Evolutionary conservation across 2,113 vertebrate genomes (phyloP).

Genomic region (Columba janthina): DNA sequence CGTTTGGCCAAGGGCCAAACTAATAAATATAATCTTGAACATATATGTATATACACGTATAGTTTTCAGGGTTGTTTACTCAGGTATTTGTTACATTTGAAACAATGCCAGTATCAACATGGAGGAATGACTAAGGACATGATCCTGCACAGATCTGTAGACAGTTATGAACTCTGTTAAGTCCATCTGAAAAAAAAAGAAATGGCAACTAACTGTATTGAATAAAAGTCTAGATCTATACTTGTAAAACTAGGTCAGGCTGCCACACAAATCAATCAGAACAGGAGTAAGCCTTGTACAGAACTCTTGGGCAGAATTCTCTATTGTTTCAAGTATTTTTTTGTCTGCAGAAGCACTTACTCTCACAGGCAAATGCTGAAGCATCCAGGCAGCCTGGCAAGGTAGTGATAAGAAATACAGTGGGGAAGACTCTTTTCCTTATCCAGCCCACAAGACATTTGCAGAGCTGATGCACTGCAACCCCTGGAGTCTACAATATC

Average conservation of each 20-base stretch:
- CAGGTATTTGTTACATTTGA: conserved; percentile 14
- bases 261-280: background rate
- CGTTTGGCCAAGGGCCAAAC: background rate
- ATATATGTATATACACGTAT: background rate
- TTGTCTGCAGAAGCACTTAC: background rate
- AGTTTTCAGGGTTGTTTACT: conserved; percentile 5
- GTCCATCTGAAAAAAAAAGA: conserved; percentile 5
- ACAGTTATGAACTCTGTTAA: background rate
- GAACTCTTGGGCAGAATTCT: background rate
- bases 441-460: background rate
- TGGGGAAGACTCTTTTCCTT: background rate
- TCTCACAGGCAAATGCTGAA: background rate
- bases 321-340: background rate
- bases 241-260: conserved; percentile 15
- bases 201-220: conserved; percentile 11
- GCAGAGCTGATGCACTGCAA: background rate
- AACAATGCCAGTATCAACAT: background rate
- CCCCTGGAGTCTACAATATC: background rate
- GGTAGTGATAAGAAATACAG: background rate
- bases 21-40: background rate
- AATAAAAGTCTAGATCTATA: background rate
- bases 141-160: background rate
- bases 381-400: background rate
- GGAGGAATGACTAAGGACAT: background rate
- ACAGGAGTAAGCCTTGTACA: background rate